Evolutionary conservation across 30 jellyfish, hydroid and myxozoan species (phyloP).

Genomic region (Chironex yamaguchii): DNA sequence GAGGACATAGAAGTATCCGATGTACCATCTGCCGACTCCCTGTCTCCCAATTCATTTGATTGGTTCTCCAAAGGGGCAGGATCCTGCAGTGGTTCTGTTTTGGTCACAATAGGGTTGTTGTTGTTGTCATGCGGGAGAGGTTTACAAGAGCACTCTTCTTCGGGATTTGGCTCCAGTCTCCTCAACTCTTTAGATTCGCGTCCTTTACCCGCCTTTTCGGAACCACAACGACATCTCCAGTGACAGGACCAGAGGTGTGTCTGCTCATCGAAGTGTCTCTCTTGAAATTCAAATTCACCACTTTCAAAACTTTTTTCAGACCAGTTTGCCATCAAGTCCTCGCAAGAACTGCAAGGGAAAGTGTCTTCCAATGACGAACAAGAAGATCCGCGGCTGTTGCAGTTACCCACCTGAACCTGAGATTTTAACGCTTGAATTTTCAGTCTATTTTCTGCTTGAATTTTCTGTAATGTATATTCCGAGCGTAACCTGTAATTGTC

Average conservation of each 20-base stretch:
- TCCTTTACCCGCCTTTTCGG: neutral
- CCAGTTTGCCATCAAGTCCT: slow-evolving; percentile 58
- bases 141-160: neutral
- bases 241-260: slow-evolving; percentile 93
- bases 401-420: neutral
- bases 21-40: slow-evolving; percentile 69
- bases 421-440: slow-evolving; percentile 66
- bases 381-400: slow-evolving; percentile 18
- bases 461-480: slow-evolving; percentile 85
- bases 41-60: slow-evolving; percentile 35
- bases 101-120: no score
- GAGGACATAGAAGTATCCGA: slow-evolving; percentile 25
- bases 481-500: slow-evolving; percentile 86
- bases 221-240: slow-evolving; percentile 88
- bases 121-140: neutral
- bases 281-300: slow-evolving; percentile 27
- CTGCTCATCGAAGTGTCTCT: slow-evolving; percentile 58
- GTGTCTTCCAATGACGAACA: slow-evolving; percentile 60
- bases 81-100: neutral
- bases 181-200: neutral
- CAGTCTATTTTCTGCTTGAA: slow-evolving; percentile 77
- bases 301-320: slow-evolving; percentile 69
- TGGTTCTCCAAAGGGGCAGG: neutral
- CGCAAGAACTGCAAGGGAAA: slow-evolving; percentile 81
- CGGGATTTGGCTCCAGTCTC: neutral